Evolutionary conservation across 2,888 invertebrate genomes (phyloP).

Genomic region (Thalpophila matura): DNA sequence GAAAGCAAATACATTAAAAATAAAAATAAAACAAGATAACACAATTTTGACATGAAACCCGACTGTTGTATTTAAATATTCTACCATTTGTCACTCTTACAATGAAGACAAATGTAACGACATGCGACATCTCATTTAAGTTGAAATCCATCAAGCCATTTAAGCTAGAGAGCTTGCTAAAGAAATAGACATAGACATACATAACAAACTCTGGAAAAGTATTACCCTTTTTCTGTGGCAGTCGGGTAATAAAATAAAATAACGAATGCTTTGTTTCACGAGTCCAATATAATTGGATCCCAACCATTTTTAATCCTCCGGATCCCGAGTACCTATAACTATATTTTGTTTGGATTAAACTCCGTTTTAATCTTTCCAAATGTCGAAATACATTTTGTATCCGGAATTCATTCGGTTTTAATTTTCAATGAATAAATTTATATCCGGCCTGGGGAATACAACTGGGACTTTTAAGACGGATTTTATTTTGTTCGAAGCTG

Average conservation of each 20-base stretch:
- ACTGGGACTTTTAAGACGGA: neutral
- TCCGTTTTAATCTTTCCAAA: slow-evolving; percentile 9
- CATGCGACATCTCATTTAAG: too few relatives aligned
- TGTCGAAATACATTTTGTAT: neutral
- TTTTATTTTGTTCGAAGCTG: neutral
- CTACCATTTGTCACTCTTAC: too few relatives aligned
- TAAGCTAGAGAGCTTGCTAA: too few relatives aligned
- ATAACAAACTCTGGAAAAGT: too few relatives aligned
- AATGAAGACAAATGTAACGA: too few relatives aligned
- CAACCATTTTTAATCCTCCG: slow-evolving; percentile 1
- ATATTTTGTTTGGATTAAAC: neutral
- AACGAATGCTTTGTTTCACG: neutral
- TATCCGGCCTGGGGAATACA: neutral
- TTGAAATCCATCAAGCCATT: too few relatives aligned
- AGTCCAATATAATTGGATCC: neutral
- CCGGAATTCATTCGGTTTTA: slow-evolving; percentile 7
- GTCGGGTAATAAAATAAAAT: neutral
- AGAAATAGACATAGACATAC: too few relatives aligned
- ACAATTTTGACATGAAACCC: too few relatives aligned
- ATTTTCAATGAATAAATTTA: slow-evolving; percentile 23
- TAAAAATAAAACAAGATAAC: too few relatives aligned
- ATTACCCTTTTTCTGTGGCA: too few relatives aligned
- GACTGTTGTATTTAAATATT: too few relatives aligned
- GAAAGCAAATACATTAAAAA: too few relatives aligned
- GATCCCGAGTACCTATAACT: neutral